Percentiles rank a stretch among this genome's conserved stretches.
Evolutionary conservation across 2,888 invertebrate species (phyloP).

Genomic region (Cataglyphis livida): DNA sequence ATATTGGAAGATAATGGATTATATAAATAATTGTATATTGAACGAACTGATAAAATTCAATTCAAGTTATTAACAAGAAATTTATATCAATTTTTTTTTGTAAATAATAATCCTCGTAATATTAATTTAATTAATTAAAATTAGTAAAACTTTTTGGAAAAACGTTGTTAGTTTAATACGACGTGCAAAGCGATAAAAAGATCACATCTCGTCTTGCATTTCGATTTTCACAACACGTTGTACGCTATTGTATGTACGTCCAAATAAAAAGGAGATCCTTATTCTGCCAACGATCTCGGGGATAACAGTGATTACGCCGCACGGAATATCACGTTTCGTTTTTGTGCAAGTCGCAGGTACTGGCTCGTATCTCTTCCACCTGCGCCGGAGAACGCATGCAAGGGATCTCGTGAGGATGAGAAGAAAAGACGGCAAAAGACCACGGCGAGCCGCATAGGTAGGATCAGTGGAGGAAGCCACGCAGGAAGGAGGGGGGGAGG

Average conservation of each 20-base stretch:
- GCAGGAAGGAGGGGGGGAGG: background rate
- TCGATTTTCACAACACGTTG: conserved; percentile 7
- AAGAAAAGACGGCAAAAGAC: conserved; percentile 38
- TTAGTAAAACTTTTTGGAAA: background rate
- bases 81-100: background rate
- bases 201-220: conserved; percentile 1
- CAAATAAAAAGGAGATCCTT: conserved; percentile 26
- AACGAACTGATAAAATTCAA: background rate
- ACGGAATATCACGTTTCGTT: conserved; percentile 41
- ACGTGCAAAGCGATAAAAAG: background rate
- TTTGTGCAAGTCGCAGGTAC: conserved; percentile 51
- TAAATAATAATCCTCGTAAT: background rate
- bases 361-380: conserved; percentile 63
- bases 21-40: background rate
- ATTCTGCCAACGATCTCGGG: conserved; percentile 23
- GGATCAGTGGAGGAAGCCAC: conserved; percentile 39
- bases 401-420: conserved; percentile 35
- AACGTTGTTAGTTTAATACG: background rate
- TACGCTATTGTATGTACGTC: conserved; percentile 11
- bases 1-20: background rate
- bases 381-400: conserved; percentile 51
- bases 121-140: conserved; percentile 18
- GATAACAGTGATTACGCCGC: conserved; percentile 51
- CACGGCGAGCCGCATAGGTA: conserved; percentile 37
- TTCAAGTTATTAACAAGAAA: background rate